Base-by-base conservation (phyloP, 2,113 vertebrate species). In the Sceloporus tristichus region DNA sequence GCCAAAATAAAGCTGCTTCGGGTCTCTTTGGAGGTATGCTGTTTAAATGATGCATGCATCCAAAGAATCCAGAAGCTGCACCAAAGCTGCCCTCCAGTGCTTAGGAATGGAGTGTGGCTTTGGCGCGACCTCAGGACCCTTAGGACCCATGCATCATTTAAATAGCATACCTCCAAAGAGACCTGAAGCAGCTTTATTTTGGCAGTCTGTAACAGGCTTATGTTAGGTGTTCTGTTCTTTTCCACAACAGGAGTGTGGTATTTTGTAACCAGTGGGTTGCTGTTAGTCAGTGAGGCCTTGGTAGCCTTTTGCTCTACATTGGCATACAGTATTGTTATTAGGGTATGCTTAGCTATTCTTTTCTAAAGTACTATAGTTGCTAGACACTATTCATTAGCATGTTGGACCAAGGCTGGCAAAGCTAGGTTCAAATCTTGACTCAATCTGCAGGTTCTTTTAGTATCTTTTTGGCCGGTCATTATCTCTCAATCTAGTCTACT, bases 281-380 rank as follows among this genome's bases (percentile, higher is more conserved):
- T 16, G 8, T 9, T 29, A 70, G 0, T 21, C 0, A 0, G 59
- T n/a, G 65, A 68, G 65, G n/a, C 66, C 87, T 42, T 68, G 2
- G n/a, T 14, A 29, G 65, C 0, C 0, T 1, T 18, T 85, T 79
- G 18, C 19, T 84, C 79, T 0, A 87, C 0, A 0, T 75, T 11
- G 1, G 0, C 0, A 10, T 89, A 82, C 62, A 59, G 0, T 89
- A 82, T 68, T 54, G 0, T 0, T 2, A 10, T 23, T n/a, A 75
- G 75, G 42, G 70, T 29, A 62, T 16, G 53, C 77, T 76, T 29
- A 68, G 54, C 68, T 71, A 9, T 85, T 88, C 56, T 70, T 77
- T 83, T 0, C 1, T 21, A 48, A 27, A 71, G 53, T 38, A 16
- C 14, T 34, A 73, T 38, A 54, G 23, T 27, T 7, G 8, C 40